Evolutionary conservation across 2,888 invertebrate genomes (phyloP), one percentile per base, ranked within the genome.

Genomic region (Colostygia pectinataria): DNA sequence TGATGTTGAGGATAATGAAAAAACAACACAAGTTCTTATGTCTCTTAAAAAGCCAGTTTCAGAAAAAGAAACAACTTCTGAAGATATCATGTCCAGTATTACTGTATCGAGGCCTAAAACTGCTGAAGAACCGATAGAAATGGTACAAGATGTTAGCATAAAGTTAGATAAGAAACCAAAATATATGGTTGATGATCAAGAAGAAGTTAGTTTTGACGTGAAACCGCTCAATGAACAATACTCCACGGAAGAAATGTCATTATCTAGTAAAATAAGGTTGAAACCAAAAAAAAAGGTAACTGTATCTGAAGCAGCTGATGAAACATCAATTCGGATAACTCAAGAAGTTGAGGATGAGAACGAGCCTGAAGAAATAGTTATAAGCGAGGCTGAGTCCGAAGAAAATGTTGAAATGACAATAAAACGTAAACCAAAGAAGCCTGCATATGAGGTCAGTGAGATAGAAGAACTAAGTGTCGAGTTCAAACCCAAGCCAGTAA

Each of bases 101-200:
- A 80, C 72, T 3, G 51, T 88, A 24, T 57, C 77, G 2, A 83
- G 81, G 57, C 87, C 86, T n/a, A 78, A 73, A 60, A 13, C 38
- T 9, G 18, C 53, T 2, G 66, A 92, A 43, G 86, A 89, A 25
- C 69, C 91, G 18, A 74, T 86, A 24, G 92, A 91, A 68, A 81
- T 90, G 8, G 88, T 88, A 47, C 88, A 92, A 69, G 89, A 92
- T 50, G 80, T 95, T 13, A 94, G 93, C 47, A 81, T 96, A 41
- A 94, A 93, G 73, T 90, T 95, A 63, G 94, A 94, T 63, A 90
- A 92, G 59, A 95, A 93, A 80, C 92, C 93, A 59, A 92, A 93
- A 49, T 92, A 92, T 61, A 91, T 91, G 39, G 90, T 94, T 31
- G 93, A 93, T 71, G 92, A 93, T 57, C 93, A 94, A 91, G 94